These are phyloP conservation scores for Semicossyphus pulcher DNA, from an alignment of 2,113 vertebrate genomes.

Conservation along the genomic window DNA sequence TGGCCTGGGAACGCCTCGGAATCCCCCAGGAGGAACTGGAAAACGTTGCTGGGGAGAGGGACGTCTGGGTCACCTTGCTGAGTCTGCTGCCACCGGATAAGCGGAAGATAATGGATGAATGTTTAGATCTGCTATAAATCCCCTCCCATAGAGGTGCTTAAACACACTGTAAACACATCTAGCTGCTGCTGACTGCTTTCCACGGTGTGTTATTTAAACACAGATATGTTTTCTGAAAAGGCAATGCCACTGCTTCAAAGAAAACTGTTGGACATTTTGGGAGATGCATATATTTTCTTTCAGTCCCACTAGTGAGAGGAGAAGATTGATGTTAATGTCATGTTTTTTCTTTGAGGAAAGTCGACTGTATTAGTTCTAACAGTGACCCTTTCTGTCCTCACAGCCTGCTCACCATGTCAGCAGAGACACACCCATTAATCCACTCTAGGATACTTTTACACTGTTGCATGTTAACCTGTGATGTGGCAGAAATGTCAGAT, in stretches of 20 bases:
- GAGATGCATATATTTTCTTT: background rate
- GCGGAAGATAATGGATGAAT: too few relatives aligned
- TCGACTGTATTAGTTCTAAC: background rate
- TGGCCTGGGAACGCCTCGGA: too few relatives aligned
- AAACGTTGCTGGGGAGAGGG: too few relatives aligned
- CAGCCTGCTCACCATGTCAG: background rate
- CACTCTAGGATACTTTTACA: constrained; percentile 12
- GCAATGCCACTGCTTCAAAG: background rate
- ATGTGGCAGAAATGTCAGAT: constrained; percentile 3
- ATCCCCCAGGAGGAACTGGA: too few relatives aligned
- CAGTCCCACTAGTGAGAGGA: background rate
- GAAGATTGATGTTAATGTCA: background rate
- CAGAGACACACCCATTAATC: background rate
- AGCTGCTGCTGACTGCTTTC: too few relatives aligned
- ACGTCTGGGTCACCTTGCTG: too few relatives aligned
- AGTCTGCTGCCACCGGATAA: too few relatives aligned
- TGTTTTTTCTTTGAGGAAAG: background rate
- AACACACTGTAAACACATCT: too few relatives aligned
- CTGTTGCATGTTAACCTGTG: constrained; percentile 3
- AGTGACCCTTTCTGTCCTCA: background rate
- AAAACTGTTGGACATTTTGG: background rate
- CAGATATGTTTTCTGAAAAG: background rate
- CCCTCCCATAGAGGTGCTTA: too few relatives aligned
- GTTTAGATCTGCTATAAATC: too few relatives aligned
- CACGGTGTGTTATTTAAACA: too few relatives aligned